Evolutionary conservation across 2,113 vertebrate species (phyloP), one percentile per base, ranked within the genome.

Genomic region (Neogobius melanostomus): DNA sequence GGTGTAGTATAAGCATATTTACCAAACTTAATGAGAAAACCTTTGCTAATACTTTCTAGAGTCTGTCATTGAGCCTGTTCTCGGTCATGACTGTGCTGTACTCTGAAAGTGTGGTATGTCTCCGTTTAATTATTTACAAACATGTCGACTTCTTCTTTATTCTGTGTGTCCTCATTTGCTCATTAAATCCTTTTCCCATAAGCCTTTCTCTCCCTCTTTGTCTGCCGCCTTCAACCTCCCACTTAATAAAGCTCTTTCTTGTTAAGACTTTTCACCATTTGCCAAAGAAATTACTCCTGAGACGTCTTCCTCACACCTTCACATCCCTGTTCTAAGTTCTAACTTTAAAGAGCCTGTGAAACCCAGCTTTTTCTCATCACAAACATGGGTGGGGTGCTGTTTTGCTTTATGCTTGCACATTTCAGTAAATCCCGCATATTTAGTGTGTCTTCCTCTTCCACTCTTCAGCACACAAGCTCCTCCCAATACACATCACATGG

Each of bases 161-260:
- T 68, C 49, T 59, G 42, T 66, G 10, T 70, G 42, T 46, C 43
- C 62, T 6, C 4, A 52, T 71, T 67, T 49, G 50, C 71, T 71
- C 48, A 64, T 65, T 50, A 50, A 59, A 36, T 12, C 36, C n/a
- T 68, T 47, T 70, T 3, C 54, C 54, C 28, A 36, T 16, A 66
- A 16, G n/a, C 1, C 6, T 54, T 21, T 68, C 60, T 60, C 10
- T 42, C 49, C 63, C 48, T 63, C 65, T 53, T 52, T 71, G 52
- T 11, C 56, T 64, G 42, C 16, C 8, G 7, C 68, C 16, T 50
- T 54, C 63, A 48, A 60, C 53, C 56, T 50, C 68, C 54, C 63
- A 7, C 67, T 80, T 79, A 79, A 89, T 81, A 77, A 83, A 83
- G 72, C 61, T 17, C 53, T 56, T 79, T 75, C 28, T 59, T 76